Evolutionary conservation across 2,888 invertebrate species (phyloP).

Genomic region (Apeira syringaria): DNA sequence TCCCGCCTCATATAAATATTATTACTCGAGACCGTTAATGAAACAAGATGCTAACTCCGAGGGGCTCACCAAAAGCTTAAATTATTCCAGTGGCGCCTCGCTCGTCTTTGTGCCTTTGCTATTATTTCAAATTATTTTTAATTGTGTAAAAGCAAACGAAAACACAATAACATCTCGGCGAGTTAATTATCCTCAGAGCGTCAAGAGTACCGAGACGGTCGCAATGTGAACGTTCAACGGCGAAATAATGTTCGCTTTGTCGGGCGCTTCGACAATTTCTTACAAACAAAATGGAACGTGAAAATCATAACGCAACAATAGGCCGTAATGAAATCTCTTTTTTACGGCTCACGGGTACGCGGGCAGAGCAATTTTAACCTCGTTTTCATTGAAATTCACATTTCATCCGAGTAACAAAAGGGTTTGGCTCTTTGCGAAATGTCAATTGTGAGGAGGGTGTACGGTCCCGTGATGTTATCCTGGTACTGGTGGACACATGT

Average conservation of each 20-base stretch:
- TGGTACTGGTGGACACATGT: constrained; percentile 53
- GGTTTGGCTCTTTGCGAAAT: constrained; percentile 67
- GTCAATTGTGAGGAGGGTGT: constrained; percentile 74
- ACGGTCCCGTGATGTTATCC: constrained; percentile 48
- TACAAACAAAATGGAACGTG: constrained; percentile 65
- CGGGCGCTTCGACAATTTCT: constrained; percentile 55
- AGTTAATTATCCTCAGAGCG: constrained; percentile 66
- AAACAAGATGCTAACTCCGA: constrained; percentile 74
- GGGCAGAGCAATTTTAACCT: constrained; percentile 70
- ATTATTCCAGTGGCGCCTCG: constrained; percentile 64
- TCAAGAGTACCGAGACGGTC: constrained; percentile 48
- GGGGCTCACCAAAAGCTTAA: constrained; percentile 56
- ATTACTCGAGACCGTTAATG: constrained; percentile 61
- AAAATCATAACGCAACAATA: constrained; percentile 73
- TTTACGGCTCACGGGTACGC: constrained; percentile 60
- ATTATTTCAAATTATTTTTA: constrained; percentile 80
- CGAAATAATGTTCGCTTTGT: constrained; percentile 46
- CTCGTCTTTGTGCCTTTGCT: constrained; percentile 60
- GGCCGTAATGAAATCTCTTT: constrained; percentile 71
- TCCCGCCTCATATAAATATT: constrained; percentile 68
- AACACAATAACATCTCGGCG: constrained; percentile 60
- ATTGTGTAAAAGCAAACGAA: constrained; percentile 73
- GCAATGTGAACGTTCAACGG: constrained; percentile 55
- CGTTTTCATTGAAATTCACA: constrained; percentile 76
- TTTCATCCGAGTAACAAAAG: constrained; percentile 73